These are phyloP conservation scores for Agriotes lineatus DNA, from an alignment of 2,888 invertebrate species.

Conservation along the genomic window DNA sequence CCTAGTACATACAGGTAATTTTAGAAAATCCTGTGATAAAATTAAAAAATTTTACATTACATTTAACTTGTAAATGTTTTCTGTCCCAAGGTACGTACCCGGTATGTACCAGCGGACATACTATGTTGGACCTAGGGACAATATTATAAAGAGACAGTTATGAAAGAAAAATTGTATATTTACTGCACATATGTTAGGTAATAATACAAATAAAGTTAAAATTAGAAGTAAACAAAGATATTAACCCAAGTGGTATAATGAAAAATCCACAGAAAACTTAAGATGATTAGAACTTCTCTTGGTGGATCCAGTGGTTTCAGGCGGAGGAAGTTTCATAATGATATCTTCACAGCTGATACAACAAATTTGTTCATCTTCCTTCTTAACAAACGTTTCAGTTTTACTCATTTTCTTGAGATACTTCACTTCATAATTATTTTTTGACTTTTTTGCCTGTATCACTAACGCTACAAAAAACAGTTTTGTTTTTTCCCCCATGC, in stretches of 20 bases:
- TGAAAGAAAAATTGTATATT: slow-evolving; percentile 6
- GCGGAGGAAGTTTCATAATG: not conserved
- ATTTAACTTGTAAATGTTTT: not conserved
- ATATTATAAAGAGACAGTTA: slow-evolving; percentile 3
- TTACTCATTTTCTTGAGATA: slow-evolving; percentile 6
- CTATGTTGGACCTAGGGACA: not conserved
- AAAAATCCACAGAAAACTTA: slow-evolving; percentile 3
- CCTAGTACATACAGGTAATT: slow-evolving; percentile 2
- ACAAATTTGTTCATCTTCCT: slow-evolving; percentile 5
- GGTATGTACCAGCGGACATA: slow-evolving; percentile 1
- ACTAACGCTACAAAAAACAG: not conserved
- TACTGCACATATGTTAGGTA: not conserved
- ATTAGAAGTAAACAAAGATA: slow-evolving; percentile 1
- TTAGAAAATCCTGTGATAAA: not conserved
- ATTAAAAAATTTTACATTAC: not conserved
- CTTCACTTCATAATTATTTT: slow-evolving; percentile 2
- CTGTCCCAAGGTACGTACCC: not conserved
- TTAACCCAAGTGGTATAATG: not conserved
- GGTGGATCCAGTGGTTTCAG: slow-evolving; percentile 1
- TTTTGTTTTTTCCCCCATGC: not conserved
- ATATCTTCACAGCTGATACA: slow-evolving; percentile 6
- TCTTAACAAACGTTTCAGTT: slow-evolving; percentile 6
- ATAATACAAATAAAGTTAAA: slow-evolving; percentile 1
- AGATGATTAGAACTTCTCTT: slow-evolving; percentile 6
- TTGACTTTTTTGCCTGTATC: not conserved